Conservation (phyloP, 2,113 vertebrate genomes). For the Polypterus senegalus region DNA sequence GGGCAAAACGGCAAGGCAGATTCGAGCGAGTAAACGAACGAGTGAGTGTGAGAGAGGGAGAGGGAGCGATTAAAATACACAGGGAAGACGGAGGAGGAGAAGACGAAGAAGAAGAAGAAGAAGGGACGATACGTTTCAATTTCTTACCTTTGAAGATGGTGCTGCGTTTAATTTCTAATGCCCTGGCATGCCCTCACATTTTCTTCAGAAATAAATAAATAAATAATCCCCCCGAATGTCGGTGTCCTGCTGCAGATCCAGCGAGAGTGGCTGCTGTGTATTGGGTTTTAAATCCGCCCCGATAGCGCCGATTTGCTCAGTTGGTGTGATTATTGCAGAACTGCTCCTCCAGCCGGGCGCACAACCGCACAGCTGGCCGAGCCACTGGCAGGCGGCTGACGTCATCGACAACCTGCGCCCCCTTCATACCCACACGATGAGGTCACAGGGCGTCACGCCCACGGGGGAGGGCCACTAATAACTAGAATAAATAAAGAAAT, state of each 20-base stretch:
- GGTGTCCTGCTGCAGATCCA: conserved; percentile 41
- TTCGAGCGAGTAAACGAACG: too few relatives aligned
- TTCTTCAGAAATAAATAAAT: conserved; percentile 32
- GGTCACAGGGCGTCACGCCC: too few relatives aligned
- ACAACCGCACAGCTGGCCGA: conserved; percentile 41
- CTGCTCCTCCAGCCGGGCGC: conserved; percentile 44
- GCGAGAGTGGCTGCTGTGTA: conserved; percentile 19
- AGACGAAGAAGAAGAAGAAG: neutral
- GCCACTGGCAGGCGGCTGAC: conserved; percentile 44
- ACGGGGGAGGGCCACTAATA: too few relatives aligned
- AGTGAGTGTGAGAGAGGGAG: neutral
- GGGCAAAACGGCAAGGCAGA: too few relatives aligned
- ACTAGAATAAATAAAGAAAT: too few relatives aligned
- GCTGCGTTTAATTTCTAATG: conserved; percentile 32
- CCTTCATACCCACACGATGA: too few relatives aligned
- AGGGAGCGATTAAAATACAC: neutral
- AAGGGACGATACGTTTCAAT: neutral
- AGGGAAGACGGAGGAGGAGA: too few relatives aligned
- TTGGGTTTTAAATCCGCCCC: conserved; percentile 32
- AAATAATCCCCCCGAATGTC: conserved; percentile 40
- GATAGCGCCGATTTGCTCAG: conserved; percentile 36
- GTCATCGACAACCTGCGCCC: conserved; percentile 9
- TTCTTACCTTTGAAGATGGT: conserved; percentile 33
- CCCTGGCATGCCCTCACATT: conserved; percentile 38
- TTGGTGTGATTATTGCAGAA: conserved; percentile 38